phyloP scores from a whole-genome alignment of 2,113 vertebrate genomes.

The Physeter macrocephalus region DNA sequence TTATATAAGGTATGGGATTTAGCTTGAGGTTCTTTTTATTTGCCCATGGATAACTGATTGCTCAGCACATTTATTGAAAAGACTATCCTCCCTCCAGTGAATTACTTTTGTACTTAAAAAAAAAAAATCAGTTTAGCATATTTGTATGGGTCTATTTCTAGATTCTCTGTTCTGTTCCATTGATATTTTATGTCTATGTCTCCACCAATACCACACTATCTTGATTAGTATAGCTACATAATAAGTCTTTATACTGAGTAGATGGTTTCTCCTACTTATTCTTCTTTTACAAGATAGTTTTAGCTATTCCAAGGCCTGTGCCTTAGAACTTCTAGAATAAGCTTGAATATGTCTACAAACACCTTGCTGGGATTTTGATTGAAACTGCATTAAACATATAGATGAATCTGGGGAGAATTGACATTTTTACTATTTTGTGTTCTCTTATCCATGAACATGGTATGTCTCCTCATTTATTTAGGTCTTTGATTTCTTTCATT shows the following conservation, averaged over 20 bases:
- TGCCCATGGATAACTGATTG: background rate
- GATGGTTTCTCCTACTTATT: background rate
- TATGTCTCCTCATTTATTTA: background rate
- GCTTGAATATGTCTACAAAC: background rate
- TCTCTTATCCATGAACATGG: background rate
- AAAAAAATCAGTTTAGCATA: background rate
- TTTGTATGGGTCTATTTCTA: background rate
- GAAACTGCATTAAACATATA: background rate
- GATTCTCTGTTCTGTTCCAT: background rate
- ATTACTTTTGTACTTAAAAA: background rate
- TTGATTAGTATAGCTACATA: too few relatives aligned
- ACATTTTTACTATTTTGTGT: background rate
- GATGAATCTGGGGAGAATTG: background rate
- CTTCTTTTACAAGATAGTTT: background rate
- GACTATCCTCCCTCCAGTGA: background rate
- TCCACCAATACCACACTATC: background rate
- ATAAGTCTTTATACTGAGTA: background rate
- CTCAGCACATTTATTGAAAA: background rate
- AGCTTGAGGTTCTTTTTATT: background rate
- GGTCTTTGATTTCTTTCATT: background rate
- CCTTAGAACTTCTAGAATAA: background rate
- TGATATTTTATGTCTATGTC: background rate
- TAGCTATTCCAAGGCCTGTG: background rate
- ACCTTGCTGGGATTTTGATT: background rate
- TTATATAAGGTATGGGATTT: background rate